Percentiles rank a stretch among this genome's conserved stretches.
Conservation (phyloP, 2,888 invertebrate species). For the Peribatodes rhomboidaria region DNA sequence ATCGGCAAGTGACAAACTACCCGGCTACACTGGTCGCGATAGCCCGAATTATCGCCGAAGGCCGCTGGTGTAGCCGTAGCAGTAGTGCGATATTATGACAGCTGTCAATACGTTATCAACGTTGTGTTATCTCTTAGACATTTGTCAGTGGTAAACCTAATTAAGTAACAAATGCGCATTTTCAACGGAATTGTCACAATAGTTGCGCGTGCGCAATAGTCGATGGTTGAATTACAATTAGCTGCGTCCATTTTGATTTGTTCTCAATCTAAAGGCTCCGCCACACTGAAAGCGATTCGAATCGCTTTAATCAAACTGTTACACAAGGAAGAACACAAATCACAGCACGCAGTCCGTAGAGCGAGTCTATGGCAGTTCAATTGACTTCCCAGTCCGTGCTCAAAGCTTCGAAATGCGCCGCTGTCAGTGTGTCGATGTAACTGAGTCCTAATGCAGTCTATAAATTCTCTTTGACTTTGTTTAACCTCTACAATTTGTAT, state of each 20-base stretch:
- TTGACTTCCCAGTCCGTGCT: too few relatives aligned
- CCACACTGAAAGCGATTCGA: background rate
- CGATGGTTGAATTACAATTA: slow-evolving; percentile 58
- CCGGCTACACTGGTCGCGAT: too few relatives aligned
- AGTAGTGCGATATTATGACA: too few relatives aligned
- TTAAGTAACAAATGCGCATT: slow-evolving; percentile 63
- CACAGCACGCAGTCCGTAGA: too few relatives aligned
- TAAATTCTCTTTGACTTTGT: slow-evolving; percentile 41
- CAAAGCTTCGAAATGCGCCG: background rate
- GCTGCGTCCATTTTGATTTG: slow-evolving; percentile 54
- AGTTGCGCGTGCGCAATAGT: slow-evolving; percentile 56
- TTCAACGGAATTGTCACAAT: slow-evolving; percentile 64
- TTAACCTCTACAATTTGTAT: slow-evolving; percentile 38
- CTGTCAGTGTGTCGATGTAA: too few relatives aligned
- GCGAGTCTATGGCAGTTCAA: background rate
- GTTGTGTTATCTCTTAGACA: background rate
- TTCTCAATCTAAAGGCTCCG: slow-evolving; percentile 47
- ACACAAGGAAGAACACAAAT: background rate
- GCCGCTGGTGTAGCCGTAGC: too few relatives aligned
- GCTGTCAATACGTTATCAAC: too few relatives aligned
- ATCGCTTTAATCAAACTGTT: background rate
- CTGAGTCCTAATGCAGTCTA: background rate
- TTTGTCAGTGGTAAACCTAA: slow-evolving; percentile 38
- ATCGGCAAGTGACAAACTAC: too few relatives aligned
- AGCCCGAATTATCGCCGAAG: too few relatives aligned